Conservation (phyloP, 1,140 invertebrate species). For the Drosophila sp. region DNA sequence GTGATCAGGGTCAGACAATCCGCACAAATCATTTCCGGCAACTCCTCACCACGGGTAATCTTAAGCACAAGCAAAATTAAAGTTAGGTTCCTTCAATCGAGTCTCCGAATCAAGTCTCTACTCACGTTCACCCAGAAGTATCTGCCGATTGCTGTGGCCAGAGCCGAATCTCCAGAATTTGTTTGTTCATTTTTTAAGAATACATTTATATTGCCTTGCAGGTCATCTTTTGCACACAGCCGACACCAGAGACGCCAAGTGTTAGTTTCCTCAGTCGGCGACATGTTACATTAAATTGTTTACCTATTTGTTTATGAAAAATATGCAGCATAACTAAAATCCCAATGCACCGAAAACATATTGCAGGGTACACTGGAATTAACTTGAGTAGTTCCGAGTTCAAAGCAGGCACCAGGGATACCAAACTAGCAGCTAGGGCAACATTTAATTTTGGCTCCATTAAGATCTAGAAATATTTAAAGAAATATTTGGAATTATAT, state of each 20-base stretch:
- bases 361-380: constrained; percentile 18
- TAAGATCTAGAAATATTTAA: too few relatives aligned
- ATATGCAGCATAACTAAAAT: constrained; percentile 35
- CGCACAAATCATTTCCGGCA: constrained; percentile 67
- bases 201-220: constrained; percentile 62
- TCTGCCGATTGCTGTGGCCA: constrained; percentile 69
- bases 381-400: neutral
- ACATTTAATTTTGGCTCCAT: neutral
- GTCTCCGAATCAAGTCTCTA: neutral
- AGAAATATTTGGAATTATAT: too few relatives aligned
- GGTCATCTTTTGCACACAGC: constrained; percentile 74
- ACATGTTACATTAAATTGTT: neutral
- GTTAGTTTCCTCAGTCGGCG: constrained; percentile 1
- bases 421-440: neutral
- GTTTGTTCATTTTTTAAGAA: constrained; percentile 57
- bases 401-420: neutral
- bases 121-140: constrained; percentile 75
- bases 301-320: constrained; percentile 4
- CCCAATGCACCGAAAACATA: constrained; percentile 33
- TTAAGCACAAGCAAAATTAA: constrained; percentile 13
- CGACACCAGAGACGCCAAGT: constrained; percentile 74
- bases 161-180: constrained; percentile 28
- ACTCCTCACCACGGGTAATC: constrained; percentile 58
- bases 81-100: neutral
- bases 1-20: constrained; percentile 67